Evolutionary conservation across 1,140 invertebrate genomes (phyloP), one percentile per base, ranked within the genome.

Genomic region (Polypedilum vanderplanki): DNA sequence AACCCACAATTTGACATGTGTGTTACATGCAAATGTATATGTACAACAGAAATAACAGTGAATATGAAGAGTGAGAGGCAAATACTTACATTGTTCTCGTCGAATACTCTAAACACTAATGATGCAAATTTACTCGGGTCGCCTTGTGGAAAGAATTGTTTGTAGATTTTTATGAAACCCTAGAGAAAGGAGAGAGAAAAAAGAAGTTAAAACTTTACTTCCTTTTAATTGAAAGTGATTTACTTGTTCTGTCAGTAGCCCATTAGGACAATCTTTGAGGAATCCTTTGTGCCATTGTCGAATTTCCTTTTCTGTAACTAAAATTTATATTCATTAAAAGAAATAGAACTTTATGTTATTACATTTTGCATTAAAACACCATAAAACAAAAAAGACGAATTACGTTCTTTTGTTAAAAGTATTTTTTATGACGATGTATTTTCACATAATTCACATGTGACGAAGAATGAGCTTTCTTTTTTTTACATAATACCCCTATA

Each of bases 121-220:
- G 93, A 93, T 18, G 97, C 96, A 84, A 99, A 99, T 86, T 98
- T 98, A 78, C 94, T 96, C 20, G 97, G 96, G 87, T 98, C 96
- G 78, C 96, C 95, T 89, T 98, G 93, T 74, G 97, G 96, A 85
- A 98, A 98, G 86, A 98, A 98, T 85, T 98, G 96, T 86, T 97
- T 96, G 87, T 98, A 98, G 82, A 98, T 98, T 87, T 95, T 97
- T 82, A 98, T 96, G 86, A 98, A 98, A 76, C 96, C 97, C 96
- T 98, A 86, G 17, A 40, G 0, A 20, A 65, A 9, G 73, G 17
- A 40, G 0, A 20, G 40, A 9, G 73, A 15, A 74, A 73, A 18
- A n/a, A 67, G 73, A 75, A 74, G 74, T 7, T 33, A 76, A 20
- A 5, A 74, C 18, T 57, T 57, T 15, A 12, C 8, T 74, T 22